A percentile compares a stretch with the other conserved stretches of the same genome.
Conservation (phyloP, 1,140 invertebrate genomes). For the Paraescarpia echinospica region DNA sequence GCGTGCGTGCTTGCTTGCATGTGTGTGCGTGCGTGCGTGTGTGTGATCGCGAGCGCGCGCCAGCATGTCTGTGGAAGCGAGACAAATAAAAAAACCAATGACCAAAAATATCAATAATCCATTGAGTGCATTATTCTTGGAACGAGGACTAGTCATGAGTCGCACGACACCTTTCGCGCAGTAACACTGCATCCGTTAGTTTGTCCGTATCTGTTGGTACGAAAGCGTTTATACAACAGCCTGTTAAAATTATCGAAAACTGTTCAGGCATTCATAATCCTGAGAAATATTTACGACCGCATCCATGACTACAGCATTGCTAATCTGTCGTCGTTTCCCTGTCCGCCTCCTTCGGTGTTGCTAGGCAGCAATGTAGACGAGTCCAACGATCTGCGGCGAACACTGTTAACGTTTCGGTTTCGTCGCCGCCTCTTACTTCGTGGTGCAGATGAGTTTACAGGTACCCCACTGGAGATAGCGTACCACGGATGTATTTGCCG, state of each 20-base stretch:
- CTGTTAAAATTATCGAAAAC: not conserved
- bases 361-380: not conserved
- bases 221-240: too few species aligned
- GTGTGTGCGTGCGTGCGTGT: too few species aligned
- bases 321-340: not conserved
- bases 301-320: not conserved
- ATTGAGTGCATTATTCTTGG: not conserved
- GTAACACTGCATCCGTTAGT: not conserved
- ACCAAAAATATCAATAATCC: not conserved
- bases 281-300: not conserved
- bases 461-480: not conserved
- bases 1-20: too few species aligned
- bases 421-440: not conserved
- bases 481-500: not conserved
- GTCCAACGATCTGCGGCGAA: not conserved
- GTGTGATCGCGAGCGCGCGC: too few species aligned
- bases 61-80: too few species aligned
- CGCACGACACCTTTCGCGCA: not conserved
- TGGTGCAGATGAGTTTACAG: not conserved
- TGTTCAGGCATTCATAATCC: not conserved
- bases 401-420: not conserved
- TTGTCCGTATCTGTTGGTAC: not conserved
- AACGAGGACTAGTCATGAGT: too few species aligned
- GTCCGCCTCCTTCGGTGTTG: not conserved
- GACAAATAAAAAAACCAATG: too few species aligned